Conservation (phyloP, 2,113 vertebrate genomes). For the Pteruthius melanotis region DNA sequence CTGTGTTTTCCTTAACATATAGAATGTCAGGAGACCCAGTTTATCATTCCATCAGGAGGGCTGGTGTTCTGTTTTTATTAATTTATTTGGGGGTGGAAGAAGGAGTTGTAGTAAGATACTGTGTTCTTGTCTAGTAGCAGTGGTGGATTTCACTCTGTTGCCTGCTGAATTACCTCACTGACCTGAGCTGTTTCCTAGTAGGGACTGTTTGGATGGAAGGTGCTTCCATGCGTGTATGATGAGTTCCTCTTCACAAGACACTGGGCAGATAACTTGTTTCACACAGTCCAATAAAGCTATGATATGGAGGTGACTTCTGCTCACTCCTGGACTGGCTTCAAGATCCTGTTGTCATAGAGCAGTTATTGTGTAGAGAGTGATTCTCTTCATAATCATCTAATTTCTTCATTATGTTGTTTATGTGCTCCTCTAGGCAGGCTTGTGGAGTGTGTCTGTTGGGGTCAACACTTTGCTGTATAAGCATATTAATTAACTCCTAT, state of each 20-base stretch:
- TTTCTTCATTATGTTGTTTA: neutral
- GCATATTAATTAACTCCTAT: neutral
- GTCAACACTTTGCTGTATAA: neutral
- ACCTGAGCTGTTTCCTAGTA: neutral
- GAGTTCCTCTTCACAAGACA: neutral
- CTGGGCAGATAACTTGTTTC: neutral
- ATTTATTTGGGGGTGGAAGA: neutral
- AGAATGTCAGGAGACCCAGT: neutral
- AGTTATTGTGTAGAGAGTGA: neutral
- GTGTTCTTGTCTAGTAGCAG: neutral
- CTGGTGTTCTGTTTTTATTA: neutral
- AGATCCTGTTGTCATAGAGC: neutral
- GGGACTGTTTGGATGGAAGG: neutral
- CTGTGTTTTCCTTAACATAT: neutral
- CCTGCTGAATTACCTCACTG: neutral
- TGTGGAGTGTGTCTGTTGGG: neutral
- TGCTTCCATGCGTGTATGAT: fast-evolving
- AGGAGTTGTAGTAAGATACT: neutral
- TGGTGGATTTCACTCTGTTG: neutral
- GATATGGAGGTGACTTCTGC: neutral
- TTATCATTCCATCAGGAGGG: neutral
- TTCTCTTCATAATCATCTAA: neutral
- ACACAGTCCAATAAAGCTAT: neutral
- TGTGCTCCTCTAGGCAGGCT: fast-evolving
- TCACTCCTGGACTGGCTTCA: neutral